Percentiles rank a stretch among this genome's conserved stretches.
Conservation (phyloP, 2,888 invertebrate genomes). For the Cerceris rybyensis region DNA sequence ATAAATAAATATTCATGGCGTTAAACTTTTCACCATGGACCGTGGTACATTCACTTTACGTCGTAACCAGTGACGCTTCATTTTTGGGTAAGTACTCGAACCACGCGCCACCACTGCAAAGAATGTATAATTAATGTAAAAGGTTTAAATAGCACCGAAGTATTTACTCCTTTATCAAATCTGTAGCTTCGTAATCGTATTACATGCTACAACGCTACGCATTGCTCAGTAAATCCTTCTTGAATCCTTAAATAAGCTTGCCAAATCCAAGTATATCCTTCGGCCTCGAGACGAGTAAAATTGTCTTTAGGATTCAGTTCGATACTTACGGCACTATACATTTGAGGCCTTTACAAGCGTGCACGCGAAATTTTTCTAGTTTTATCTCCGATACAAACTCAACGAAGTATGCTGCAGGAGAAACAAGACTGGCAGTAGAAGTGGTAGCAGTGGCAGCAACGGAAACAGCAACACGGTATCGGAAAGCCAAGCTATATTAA, state of each 20-base stretch:
- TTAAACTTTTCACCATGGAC: neutral
- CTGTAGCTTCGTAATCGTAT: neutral
- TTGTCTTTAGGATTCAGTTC: constrained; percentile 12
- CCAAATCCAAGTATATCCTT: constrained; percentile 13
- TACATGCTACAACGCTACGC: neutral
- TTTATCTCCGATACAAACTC: neutral
- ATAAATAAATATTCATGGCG: neutral
- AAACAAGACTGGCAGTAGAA: no score
- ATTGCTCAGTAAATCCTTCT: constrained; percentile 14
- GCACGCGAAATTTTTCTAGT: constrained; percentile 33
- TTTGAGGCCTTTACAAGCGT: neutral
- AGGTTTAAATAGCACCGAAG: neutral
- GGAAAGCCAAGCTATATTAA: constrained; percentile 42
- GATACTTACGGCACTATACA: neutral
- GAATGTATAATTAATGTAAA: neutral
- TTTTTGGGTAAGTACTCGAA: no score
- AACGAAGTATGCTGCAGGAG: neutral
- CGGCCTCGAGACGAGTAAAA: neutral
- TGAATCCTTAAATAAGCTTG: constrained; percentile 22
- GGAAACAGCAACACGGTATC: neutral
- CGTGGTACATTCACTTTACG: no score
- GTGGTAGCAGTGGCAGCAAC: neutral
- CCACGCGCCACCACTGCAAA: no score
- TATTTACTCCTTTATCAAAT: no score
- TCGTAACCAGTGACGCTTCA: no score